Evolutionary conservation across 2,888 invertebrate species (phyloP).

Genomic region (Rhingia rostrata): DNA sequence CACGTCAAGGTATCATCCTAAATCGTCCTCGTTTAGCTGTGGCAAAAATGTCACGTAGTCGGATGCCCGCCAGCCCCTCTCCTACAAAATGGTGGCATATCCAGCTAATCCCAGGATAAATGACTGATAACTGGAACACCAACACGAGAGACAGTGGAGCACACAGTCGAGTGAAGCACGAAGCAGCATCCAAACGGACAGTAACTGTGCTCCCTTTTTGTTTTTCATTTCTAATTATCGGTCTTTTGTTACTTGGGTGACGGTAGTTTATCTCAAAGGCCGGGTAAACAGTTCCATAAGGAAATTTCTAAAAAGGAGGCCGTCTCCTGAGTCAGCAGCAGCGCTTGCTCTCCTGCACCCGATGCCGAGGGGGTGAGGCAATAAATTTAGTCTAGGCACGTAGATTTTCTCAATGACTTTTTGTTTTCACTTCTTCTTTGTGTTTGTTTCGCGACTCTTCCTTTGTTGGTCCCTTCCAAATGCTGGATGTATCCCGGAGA

Average conservation of each 20-base stretch:
- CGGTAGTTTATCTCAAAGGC: conserved; percentile 26
- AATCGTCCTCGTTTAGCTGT: conserved; percentile 71
- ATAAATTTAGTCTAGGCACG: conserved; percentile 78
- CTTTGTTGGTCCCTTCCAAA: conserved; percentile 10
- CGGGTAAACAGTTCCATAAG: conserved; percentile 45
- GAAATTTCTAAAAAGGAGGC: conserved; percentile 50
- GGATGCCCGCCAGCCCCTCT: neutral
- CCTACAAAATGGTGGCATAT: conserved; percentile 16
- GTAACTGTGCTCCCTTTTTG: conserved; percentile 9
- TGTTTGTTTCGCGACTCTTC: neutral
- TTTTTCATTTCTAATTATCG: conserved; percentile 61
- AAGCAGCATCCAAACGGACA: conserved; percentile 16
- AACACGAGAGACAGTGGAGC: conserved; percentile 39
- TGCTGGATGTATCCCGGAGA: conserved; percentile 17
- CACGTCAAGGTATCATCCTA: conserved; percentile 71
- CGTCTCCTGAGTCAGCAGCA: neutral
- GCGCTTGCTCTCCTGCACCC: neutral
- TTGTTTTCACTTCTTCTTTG: conserved; percentile 17
- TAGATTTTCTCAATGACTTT: conserved; percentile 73
- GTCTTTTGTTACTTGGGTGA: conserved; percentile 46
- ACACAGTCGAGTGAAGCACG: conserved; percentile 1
- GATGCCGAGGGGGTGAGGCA: conserved; percentile 72
- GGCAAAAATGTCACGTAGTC: conserved; percentile 67
- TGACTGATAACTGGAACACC: conserved; percentile 72
- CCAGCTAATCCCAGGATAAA: conserved; percentile 70